Conservation (phyloP, 2,888 invertebrate genomes). For the Leistus spinibarbis region DNA sequence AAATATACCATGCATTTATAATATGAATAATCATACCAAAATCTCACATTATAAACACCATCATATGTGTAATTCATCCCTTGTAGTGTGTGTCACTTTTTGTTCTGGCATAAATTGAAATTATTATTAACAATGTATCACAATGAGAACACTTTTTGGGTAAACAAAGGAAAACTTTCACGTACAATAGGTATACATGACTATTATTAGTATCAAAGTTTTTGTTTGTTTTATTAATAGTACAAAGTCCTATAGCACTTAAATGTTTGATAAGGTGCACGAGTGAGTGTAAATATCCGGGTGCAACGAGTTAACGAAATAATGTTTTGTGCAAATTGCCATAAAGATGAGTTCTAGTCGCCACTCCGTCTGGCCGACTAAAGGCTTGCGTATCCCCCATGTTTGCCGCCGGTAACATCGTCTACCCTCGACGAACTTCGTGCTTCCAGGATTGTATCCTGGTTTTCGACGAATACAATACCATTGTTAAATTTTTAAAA, state of each 20-base stretch:
- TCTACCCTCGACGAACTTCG: constrained; percentile 31
- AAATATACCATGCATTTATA: not conserved
- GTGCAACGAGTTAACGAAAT: not conserved
- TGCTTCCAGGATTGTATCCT: constrained; percentile 21
- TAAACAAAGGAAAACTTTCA: not conserved
- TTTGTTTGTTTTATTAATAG: not conserved
- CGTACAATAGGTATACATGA: not conserved
- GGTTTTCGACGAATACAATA: not conserved
- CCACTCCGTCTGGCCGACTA: constrained; percentile 39
- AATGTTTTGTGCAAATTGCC: constrained; percentile 26
- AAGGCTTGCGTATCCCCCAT: constrained; percentile 18
- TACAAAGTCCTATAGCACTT: not conserved
- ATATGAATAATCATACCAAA: not conserved
- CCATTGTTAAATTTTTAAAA: too few relatives aligned
- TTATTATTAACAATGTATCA: not conserved
- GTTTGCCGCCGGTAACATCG: constrained; percentile 31
- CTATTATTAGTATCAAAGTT: not conserved
- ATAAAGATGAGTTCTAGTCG: constrained; percentile 21
- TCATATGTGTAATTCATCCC: not conserved
- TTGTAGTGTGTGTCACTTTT: not conserved
- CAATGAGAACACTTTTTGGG: constrained; percentile 1
- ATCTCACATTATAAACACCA: not conserved
- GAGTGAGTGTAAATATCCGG: not conserved
- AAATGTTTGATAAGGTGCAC: not conserved
- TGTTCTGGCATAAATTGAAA: not conserved